Evolutionary conservation across 2,888 invertebrate genomes (phyloP).

Genomic region (Protodeltote pygarga): DNA sequence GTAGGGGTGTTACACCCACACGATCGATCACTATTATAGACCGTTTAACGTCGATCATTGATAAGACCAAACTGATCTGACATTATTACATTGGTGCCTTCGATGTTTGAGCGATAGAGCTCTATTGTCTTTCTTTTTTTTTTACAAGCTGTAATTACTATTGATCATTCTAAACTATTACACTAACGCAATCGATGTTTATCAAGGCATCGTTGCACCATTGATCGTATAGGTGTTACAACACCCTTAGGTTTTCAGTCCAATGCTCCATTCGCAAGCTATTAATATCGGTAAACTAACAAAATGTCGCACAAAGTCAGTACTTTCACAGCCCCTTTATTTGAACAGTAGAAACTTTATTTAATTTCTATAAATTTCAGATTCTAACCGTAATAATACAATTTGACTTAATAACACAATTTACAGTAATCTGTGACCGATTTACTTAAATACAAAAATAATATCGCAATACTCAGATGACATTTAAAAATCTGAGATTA

Average conservation of each 20-base stretch:
- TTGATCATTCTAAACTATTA: too few species aligned
- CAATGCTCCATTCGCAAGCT: constrained; percentile 1
- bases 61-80: too few species aligned
- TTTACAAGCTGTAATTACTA: too few species aligned
- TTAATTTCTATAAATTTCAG: constrained; percentile 27
- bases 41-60: too few species aligned
- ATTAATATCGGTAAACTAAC: neutral
- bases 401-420: constrained; percentile 36
- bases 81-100: too few species aligned
- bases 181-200: too few species aligned
- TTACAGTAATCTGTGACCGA: constrained; percentile 47
- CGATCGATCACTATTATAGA: too few species aligned
- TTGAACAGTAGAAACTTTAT: constrained; percentile 22
- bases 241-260: constrained; percentile 13
- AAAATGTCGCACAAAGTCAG: constrained; percentile 2
- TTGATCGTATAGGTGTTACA: too few species aligned
- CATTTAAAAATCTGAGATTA: constrained; percentile 60
- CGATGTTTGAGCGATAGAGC: too few species aligned
- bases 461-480: constrained; percentile 49
- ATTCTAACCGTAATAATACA: constrained; percentile 48
- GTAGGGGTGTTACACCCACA: too few species aligned
- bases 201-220: too few species aligned
- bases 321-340: constrained; percentile 14
- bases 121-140: too few species aligned
- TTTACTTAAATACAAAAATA: constrained; percentile 35